Base-by-base conservation (phyloP, 2,888 invertebrate genomes). In the Zootermopsis nevadensis region DNA sequence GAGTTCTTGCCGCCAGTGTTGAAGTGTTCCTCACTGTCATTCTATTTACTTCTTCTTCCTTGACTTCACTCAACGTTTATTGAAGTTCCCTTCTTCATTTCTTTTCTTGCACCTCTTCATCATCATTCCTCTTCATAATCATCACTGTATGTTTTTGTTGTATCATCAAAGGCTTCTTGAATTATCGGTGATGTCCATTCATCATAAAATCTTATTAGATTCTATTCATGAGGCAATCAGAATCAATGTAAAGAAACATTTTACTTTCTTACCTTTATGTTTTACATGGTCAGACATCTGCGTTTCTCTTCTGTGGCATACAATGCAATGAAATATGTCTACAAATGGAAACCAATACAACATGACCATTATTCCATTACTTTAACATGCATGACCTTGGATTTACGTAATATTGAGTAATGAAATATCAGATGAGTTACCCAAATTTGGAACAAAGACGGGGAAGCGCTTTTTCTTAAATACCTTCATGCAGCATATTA, bases 151-250 rank as follows among this genome's bases (percentile, higher is more conserved):
- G 60, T 79, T 60, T 55, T 35, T 79, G 60, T 66, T 79, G 79
- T 79, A 79, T 31, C 60, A 60, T 79, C 66, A 79, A 53, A 79
- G 66, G 35, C 60, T 66, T 79, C 79, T 79, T 79, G 79, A 79
- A 79, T 79, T 79, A 53, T 79, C 30, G 79, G 66, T 66, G 79
- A 60, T 35, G 79, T 79, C 66, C 79, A 79, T 79, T 79, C 79
- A 79, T 66, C 79, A 38, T 79, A 31, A 79, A 79, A 79, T 66
- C 33, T 79, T 79, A 79, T 79, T 79, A 79, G 60, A 60, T 33
- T 79, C 79, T 66, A 35, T 79, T 60, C 60, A 60, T 35, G 35
- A 33, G n/a, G 74, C 74, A 74, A 74, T 33, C 74, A 38, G 74
- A 31, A 79, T 79, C 79, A 79, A 27, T 79, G 79, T 35, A 53